These are phyloP conservation scores for Tachysurus fulvidraco DNA, from an alignment of 2,113 vertebrate genomes.

Conservation along the genomic window DNA sequence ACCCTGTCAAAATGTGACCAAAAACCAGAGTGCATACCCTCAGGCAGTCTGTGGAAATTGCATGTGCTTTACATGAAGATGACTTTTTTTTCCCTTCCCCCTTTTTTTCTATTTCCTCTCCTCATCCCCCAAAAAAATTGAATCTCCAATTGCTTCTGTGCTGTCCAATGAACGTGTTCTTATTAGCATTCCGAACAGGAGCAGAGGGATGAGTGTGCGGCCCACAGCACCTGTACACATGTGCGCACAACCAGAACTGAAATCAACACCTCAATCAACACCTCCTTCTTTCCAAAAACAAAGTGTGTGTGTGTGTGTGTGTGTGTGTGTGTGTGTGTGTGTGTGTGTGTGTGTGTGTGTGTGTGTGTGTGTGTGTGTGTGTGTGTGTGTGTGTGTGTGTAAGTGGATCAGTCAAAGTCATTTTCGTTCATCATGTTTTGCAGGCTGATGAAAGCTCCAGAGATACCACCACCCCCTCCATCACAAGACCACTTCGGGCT, in stretches of 20 bases:
- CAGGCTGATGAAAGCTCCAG: constrained; percentile 55
- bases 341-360: neutral
- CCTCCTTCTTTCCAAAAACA: constrained; percentile 42
- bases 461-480: constrained; percentile 47
- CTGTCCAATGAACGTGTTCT: constrained; percentile 18
- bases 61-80: constrained; percentile 49
- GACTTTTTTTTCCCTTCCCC: neutral
- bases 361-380: constrained; percentile 7
- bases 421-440: constrained; percentile 60
- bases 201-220: constrained; percentile 35
- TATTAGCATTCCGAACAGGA: constrained; percentile 53
- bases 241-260: constrained; percentile 47
- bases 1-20: constrained; percentile 32
- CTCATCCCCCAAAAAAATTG: constrained; percentile 25
- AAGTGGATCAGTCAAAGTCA: constrained; percentile 48
- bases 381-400: constrained; percentile 1
- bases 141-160: constrained; percentile 42
- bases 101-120: constrained; percentile 11
- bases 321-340: neutral
- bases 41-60: constrained; percentile 19
- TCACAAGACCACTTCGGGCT: constrained; percentile 54
- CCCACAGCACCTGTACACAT: constrained; percentile 42
- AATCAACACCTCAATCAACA: constrained; percentile 44
- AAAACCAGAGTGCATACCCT: constrained; percentile 22
- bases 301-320: constrained; percentile 11